phyloP scores from a whole-genome alignment of 37 sponge, comb jelly and placozoan genomes.

The Tethya wilhelma region DNA sequence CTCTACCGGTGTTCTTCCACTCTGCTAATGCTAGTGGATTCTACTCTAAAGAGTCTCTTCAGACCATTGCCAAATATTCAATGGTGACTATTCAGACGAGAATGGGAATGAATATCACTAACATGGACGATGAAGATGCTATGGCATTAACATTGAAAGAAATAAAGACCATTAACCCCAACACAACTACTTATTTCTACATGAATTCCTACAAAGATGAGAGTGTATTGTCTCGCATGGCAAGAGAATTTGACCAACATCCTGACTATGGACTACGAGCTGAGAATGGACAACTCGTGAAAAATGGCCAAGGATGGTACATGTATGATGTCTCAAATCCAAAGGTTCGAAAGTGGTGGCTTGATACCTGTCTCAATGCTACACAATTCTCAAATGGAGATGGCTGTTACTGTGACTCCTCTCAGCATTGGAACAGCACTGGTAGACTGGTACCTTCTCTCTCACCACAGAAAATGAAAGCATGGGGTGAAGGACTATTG shows the following conservation, averaged over 20 bases:
- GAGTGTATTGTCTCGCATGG: too few species aligned
- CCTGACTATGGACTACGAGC: constrained; percentile 17
- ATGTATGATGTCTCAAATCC: constrained; percentile 20
- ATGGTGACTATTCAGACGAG: constrained; percentile 51
- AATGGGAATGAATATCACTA: constrained; percentile 18
- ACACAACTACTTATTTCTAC: too few species aligned
- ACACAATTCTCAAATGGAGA: constrained; percentile 25
- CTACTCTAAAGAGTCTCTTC: constrained; percentile 10
- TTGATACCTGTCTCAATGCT: constrained; percentile 32
- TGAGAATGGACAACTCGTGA: not conserved
- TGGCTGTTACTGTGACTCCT: constrained; percentile 53
- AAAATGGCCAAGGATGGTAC: not conserved
- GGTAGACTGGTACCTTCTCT: constrained; percentile 1
- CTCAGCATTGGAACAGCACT: constrained; percentile 2
- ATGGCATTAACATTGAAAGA: constrained; percentile 16
- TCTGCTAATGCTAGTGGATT: constrained; percentile 35
- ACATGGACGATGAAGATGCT: constrained; percentile 25
- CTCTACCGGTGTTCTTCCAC: constrained; percentile 54
- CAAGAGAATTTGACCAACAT: too few species aligned
- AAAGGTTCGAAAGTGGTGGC: constrained; percentile 33
- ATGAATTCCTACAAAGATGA: too few species aligned
- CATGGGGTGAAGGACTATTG: constrained; percentile 27
- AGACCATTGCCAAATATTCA: constrained; percentile 23
- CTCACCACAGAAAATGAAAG: constrained; percentile 15
- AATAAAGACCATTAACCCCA: constrained; percentile 17